Conservation (phyloP, 2,888 invertebrate species). For the Aphodius sticticus region DNA sequence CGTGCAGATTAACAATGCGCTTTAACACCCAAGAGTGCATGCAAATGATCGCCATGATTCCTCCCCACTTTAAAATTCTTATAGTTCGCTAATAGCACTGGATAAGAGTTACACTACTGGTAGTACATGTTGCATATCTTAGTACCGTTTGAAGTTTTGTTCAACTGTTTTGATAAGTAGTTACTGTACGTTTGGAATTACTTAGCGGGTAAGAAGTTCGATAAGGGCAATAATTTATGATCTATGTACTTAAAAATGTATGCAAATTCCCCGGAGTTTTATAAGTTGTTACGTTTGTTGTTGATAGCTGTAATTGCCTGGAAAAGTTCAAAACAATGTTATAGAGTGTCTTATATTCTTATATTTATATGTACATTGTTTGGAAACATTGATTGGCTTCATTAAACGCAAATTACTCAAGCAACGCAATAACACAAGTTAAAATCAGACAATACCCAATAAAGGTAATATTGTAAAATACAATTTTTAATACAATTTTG, state of each 20-base stretch:
- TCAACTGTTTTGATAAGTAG: neutral
- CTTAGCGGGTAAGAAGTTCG: neutral
- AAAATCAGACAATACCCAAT: too few relatives aligned
- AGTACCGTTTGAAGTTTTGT: neutral
- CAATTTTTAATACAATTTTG: too few relatives aligned
- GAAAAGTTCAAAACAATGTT: too few relatives aligned
- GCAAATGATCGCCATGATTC: neutral
- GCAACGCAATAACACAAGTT: too few relatives aligned
- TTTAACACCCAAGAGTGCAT: slow-evolving; percentile 14
- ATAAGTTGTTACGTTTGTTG: neutral
- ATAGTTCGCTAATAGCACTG: slow-evolving; percentile 9
- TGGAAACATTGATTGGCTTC: too few relatives aligned
- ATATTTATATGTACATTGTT: too few relatives aligned
- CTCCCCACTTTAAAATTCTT: slow-evolving; percentile 17
- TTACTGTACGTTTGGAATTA: neutral
- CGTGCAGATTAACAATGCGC: neutral
- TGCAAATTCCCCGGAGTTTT: neutral
- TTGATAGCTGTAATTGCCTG: too few relatives aligned
- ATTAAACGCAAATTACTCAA: too few relatives aligned
- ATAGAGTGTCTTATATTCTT: too few relatives aligned
- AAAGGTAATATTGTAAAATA: too few relatives aligned
- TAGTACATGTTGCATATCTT: neutral
- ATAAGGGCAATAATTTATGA: neutral
- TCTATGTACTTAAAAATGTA: neutral
- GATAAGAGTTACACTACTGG: neutral